Conservation (phyloP, 2,113 vertebrate species). For the Pavo muticus region DNA sequence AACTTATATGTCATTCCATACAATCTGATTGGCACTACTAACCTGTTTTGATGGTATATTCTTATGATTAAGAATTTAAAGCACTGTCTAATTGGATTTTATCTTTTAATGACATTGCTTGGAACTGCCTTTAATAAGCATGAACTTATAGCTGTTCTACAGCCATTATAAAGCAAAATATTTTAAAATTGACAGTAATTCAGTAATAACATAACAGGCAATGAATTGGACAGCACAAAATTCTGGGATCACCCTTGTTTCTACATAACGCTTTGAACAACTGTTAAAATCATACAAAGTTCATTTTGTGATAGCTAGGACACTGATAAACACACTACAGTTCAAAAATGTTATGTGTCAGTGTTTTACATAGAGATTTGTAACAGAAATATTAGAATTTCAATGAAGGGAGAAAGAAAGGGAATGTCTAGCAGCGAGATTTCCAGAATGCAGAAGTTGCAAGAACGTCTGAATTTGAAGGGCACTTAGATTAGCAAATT, state of each 20-base stretch:
- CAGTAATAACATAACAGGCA: not conserved
- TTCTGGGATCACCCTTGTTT: not conserved
- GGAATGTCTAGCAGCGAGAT: not conserved
- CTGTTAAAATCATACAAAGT: not conserved
- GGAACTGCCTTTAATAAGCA: not conserved
- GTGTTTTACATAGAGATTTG: not conserved
- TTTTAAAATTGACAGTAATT: not conserved
- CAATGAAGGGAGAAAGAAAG: not conserved
- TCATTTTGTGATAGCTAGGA: not conserved
- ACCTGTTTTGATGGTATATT: not conserved
- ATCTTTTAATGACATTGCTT: not conserved
- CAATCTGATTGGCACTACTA: not conserved
- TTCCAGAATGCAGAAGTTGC: not conserved
- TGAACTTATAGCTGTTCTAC: not conserved
- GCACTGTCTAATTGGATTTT: not conserved
- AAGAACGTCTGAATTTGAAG: not conserved
- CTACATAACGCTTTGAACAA: not conserved
- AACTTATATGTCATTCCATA: not conserved
- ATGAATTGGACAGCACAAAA: not conserved
- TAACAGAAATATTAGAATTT: not conserved
- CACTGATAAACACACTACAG: not conserved
- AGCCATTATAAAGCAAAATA: not conserved
- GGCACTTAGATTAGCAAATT: not conserved
- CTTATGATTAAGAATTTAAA: not conserved
- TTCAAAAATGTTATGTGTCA: not conserved